phyloP scores from a whole-genome alignment of 2,888 invertebrate genomes.

The Serripes groenlandicus region DNA sequence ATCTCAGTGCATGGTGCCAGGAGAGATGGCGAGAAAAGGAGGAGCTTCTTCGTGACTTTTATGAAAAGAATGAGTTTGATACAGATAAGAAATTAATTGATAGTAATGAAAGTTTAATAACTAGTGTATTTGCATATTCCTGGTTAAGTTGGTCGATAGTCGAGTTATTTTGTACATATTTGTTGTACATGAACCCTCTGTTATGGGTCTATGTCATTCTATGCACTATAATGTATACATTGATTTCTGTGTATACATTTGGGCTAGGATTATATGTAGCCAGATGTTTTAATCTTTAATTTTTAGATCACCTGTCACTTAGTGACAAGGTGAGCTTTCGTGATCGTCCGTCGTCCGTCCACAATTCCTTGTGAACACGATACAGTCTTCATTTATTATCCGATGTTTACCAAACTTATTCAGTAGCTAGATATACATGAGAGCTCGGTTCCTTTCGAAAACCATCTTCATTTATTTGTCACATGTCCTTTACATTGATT shows the following conservation, averaged over 20 bases:
- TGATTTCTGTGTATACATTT: conserved; percentile 48
- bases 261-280: conserved; percentile 61
- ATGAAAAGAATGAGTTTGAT: conserved; percentile 55
- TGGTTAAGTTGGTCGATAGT: conserved; percentile 56
- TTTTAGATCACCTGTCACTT: background rate
- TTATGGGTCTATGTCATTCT: conserved; percentile 58
- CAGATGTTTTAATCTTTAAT: conserved; percentile 31
- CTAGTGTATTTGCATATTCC: conserved; percentile 46
- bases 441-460: no score
- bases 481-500: no score
- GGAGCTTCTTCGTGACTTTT: conserved; percentile 49
- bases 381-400: no score
- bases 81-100: background rate
- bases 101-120: conserved; percentile 54
- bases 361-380: no score
- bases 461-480: no score
- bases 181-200: conserved; percentile 50
- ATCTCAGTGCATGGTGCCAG: conserved; percentile 58
- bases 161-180: conserved; percentile 39
- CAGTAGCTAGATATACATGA: no score
- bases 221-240: conserved; percentile 56
- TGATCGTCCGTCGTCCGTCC: no score
- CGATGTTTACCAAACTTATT: no score
- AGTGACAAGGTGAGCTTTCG: no score
- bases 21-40: conserved; percentile 54